These are phyloP conservation scores for Apodemia zela DNA, from an alignment of 2,888 invertebrate species.

Conservation along the genomic window DNA sequence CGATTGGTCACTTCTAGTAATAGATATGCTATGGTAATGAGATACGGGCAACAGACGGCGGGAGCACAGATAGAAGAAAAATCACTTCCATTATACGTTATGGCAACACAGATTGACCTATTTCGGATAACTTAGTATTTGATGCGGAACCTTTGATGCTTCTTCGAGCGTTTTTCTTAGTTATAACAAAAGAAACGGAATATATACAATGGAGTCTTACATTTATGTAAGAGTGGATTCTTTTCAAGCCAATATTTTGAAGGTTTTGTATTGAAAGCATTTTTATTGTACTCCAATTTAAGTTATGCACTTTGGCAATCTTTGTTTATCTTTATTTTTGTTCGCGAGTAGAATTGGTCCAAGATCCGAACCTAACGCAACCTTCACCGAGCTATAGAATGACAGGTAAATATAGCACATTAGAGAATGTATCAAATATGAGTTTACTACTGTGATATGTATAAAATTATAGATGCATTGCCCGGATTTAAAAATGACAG, in stretches of 20 bases:
- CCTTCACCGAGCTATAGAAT: too few species aligned
- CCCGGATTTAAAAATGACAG: too few species aligned
- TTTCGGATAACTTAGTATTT: slow-evolving; percentile 14
- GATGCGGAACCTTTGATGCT: slow-evolving; percentile 6
- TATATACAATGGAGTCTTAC: slow-evolving; percentile 4
- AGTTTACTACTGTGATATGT: too few species aligned
- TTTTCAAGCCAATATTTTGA: neutral
- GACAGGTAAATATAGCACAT: too few species aligned
- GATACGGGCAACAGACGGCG: slow-evolving; percentile 11
- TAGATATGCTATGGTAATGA: neutral
- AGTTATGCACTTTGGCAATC: neutral
- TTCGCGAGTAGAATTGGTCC: too few species aligned
- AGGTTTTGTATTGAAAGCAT: slow-evolving; percentile 1
- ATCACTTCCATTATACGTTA: slow-evolving; percentile 14
- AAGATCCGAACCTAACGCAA: too few species aligned
- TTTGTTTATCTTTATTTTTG: too few species aligned
- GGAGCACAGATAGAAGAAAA: slow-evolving; percentile 13
- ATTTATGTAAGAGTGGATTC: slow-evolving; percentile 1
- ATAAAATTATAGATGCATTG: too few species aligned
- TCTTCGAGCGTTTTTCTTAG: slow-evolving; percentile 13
- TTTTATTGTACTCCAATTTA: neutral
- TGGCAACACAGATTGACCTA: slow-evolving; percentile 16
- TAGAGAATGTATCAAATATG: too few species aligned
- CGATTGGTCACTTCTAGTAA: slow-evolving; percentile 13
- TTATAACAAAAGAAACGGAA: slow-evolving; percentile 11